These are phyloP conservation scores for Sarcoramphus papa DNA, from an alignment of 2,797 vertebrate species.

Conservation along the genomic window DNA sequence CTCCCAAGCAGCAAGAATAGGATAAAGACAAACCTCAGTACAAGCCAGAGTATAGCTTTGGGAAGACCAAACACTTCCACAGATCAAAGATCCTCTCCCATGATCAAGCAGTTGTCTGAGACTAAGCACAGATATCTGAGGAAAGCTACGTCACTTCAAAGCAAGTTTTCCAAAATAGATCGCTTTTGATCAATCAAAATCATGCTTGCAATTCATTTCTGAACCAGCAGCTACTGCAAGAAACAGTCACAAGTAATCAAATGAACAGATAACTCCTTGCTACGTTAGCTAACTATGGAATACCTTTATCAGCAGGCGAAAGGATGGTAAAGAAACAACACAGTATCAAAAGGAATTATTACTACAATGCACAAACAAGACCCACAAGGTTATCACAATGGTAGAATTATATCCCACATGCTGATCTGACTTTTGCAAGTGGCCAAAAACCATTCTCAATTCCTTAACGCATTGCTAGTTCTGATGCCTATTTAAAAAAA, in stretches of 20 bases:
- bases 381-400: background rate
- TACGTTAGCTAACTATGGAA: background rate
- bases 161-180: background rate
- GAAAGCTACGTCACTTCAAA: background rate
- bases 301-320: background rate
- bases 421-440: background rate
- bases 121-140: background rate
- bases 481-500: background rate
- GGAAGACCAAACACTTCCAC: background rate
- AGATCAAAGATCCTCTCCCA: background rate
- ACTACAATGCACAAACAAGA: background rate
- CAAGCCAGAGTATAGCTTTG: background rate
- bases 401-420: background rate
- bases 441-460: background rate
- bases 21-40: background rate
- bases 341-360: background rate
- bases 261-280: background rate
- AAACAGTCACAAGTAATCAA: background rate
- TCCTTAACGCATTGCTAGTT: background rate
- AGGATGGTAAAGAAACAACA: background rate
- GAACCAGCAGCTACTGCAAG: background rate
- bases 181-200: background rate
- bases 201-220: background rate
- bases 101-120: background rate
- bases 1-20: background rate